These are phyloP conservation scores for Hermaeophaga mercurialis DNA, from an alignment of 2,888 invertebrate genomes.

Conservation along the genomic window DNA sequence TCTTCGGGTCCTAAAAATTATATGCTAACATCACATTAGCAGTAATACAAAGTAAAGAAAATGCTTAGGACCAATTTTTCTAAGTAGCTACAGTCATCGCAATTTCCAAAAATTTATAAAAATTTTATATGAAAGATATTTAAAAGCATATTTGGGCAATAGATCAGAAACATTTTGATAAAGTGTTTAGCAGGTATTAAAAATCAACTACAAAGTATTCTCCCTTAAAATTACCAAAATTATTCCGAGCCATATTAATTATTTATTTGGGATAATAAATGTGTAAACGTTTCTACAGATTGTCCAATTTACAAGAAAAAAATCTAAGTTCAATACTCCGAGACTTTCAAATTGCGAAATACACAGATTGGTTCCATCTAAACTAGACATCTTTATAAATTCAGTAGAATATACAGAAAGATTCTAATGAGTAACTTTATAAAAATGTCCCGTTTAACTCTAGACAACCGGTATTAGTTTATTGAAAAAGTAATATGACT, in stretches of 20 bases:
- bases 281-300: slow-evolving; percentile 30
- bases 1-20: slow-evolving; percentile 31
- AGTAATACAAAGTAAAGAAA: slow-evolving; percentile 21
- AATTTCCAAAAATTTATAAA: slow-evolving; percentile 10
- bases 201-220: neutral
- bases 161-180: slow-evolving; percentile 4
- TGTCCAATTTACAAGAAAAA: slow-evolving; percentile 37
- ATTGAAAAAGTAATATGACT: slow-evolving; percentile 41
- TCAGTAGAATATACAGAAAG: no score
- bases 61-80: slow-evolving; percentile 30
- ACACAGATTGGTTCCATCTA: neutral
- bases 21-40: slow-evolving; percentile 25
- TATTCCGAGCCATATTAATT: slow-evolving; percentile 1
- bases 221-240: slow-evolving; percentile 16
- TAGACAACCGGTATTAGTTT: slow-evolving; percentile 23
- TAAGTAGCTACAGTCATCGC: slow-evolving; percentile 15
- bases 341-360: slow-evolving; percentile 31
- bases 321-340: slow-evolving; percentile 35
- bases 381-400: neutral
- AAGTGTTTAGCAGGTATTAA: neutral
- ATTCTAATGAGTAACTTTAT: no score
- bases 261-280: slow-evolving; percentile 8
- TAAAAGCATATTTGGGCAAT: slow-evolving; percentile 14
- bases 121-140: slow-evolving; percentile 23
- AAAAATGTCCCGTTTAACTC: no score